These are phyloP conservation scores for Drosophila mauritiana DNA, from an alignment of 1,140 invertebrate genomes.

Conservation along the genomic window DNA sequence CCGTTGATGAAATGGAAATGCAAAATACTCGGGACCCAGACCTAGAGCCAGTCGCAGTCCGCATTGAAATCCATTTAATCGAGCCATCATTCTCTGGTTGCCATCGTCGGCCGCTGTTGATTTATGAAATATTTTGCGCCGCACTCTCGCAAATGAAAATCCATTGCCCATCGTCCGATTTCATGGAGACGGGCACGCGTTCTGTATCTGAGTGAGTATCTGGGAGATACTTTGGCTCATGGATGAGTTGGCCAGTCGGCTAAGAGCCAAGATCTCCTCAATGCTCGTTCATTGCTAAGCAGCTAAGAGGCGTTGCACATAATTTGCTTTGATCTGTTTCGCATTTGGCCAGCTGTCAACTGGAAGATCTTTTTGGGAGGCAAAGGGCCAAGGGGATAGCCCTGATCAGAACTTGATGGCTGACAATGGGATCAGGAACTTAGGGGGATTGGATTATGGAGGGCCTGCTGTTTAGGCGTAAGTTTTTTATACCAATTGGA, in stretches of 20 bases:
- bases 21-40: slow-evolving; percentile 40
- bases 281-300: slow-evolving; percentile 62
- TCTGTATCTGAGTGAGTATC: slow-evolving; percentile 13
- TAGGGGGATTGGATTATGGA: slow-evolving; percentile 21
- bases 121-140: slow-evolving; percentile 76
- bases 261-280: slow-evolving; percentile 4
- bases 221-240: slow-evolving; percentile 44
- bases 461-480: slow-evolving; percentile 68
- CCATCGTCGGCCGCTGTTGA: slow-evolving; percentile 54
- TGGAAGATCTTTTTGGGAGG: not conserved
- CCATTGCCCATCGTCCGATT: slow-evolving; percentile 61
- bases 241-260: slow-evolving; percentile 33
- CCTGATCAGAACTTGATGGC: slow-evolving; percentile 17
- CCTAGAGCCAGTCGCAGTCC: slow-evolving; percentile 33
- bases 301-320: slow-evolving; percentile 81
- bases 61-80: slow-evolving; percentile 82
- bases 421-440: slow-evolving; percentile 51
- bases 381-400: not conserved
- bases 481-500: slow-evolving; percentile 73
- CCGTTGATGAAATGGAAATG: slow-evolving; percentile 78
- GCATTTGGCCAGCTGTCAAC: slow-evolving; percentile 79
- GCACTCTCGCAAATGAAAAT: slow-evolving; percentile 70
- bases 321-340: slow-evolving; percentile 83
- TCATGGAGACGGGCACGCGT: slow-evolving; percentile 28
- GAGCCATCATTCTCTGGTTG: slow-evolving; percentile 68